These are phyloP conservation scores for Cephonodes hylas DNA, from an alignment of 2,888 invertebrate genomes.

Conservation along the genomic window DNA sequence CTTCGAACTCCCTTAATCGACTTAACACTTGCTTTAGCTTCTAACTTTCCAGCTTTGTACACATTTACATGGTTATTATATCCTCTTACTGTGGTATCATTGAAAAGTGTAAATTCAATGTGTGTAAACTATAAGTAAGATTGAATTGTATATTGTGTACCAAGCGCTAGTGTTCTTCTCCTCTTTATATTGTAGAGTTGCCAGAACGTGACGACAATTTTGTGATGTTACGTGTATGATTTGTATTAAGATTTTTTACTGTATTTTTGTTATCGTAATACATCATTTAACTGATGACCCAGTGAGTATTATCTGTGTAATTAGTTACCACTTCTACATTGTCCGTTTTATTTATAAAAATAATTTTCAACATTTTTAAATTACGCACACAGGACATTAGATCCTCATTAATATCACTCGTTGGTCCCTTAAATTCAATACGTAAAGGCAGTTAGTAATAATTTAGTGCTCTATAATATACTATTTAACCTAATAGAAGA, in stretches of 20 bases:
- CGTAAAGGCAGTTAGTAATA: neutral
- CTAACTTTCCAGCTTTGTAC: constrained; percentile 26
- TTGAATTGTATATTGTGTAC: constrained; percentile 16
- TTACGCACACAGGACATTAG: neutral
- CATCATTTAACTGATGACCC: constrained; percentile 1
- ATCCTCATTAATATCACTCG: too few relatives aligned
- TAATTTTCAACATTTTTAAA: neutral
- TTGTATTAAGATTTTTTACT: constrained; percentile 2
- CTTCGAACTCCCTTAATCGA: constrained; percentile 7
- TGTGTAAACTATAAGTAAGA: neutral
- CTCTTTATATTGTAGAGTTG: constrained; percentile 55
- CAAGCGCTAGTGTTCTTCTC: constrained; percentile 43
- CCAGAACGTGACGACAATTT: constrained; percentile 40
- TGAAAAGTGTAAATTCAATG: constrained; percentile 14
- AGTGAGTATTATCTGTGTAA: constrained; percentile 17
- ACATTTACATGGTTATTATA: constrained; percentile 3
- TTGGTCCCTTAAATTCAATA: neutral
- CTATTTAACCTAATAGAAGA: constrained; percentile 14
- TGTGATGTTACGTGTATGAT: constrained; percentile 25
- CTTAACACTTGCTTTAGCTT: constrained; percentile 15
- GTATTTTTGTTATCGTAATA: constrained; percentile 20
- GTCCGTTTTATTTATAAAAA: neutral
- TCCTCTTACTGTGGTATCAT: constrained; percentile 14
- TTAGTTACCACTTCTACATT: constrained; percentile 27
- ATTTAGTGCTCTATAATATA: neutral